phyloP scores from a whole-genome alignment of 2,797 vertebrate species.

The Hapalemur alaotrensis region DNA sequence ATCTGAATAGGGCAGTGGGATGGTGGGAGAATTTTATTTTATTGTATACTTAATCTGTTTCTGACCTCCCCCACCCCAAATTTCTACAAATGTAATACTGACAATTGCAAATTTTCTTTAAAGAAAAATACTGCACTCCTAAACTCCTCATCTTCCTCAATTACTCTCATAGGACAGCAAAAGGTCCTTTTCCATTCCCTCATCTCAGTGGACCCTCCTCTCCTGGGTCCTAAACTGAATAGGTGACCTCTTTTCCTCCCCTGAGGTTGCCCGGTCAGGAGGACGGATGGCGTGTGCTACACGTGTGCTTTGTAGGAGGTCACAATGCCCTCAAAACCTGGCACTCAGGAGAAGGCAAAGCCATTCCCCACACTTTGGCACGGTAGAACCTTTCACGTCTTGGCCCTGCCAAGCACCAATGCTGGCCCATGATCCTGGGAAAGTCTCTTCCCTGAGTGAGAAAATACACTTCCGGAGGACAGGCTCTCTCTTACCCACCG shows the following conservation, averaged over 20 bases:
- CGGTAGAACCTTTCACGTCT: not conserved
- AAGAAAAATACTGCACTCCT: not conserved
- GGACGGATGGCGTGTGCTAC: not conserved
- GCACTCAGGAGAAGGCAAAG: not conserved
- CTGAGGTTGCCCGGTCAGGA: not conserved
- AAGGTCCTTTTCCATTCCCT: not conserved
- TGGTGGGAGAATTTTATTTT: not conserved
- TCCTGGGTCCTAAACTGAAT: not conserved
- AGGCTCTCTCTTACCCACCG: not conserved
- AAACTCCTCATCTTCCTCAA: not conserved
- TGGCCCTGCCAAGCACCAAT: no score
- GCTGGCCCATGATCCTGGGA: not conserved
- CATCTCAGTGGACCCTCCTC: not conserved
- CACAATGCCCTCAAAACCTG: not conserved
- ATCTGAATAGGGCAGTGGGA: not conserved
- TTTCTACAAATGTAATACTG: not conserved
- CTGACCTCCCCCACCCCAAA: not conserved
- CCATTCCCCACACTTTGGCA: rapidly evolving
- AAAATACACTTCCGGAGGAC: not conserved
- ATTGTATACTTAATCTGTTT: not conserved
- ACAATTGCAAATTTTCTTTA: not conserved
- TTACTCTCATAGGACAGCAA: not conserved
- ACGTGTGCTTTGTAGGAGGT: rapidly evolving
- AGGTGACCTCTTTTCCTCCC: not conserved
- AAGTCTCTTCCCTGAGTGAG: not conserved